Base-by-base conservation (phyloP, 2,888 invertebrate genomes). In the Xestia c-nigrum region DNA sequence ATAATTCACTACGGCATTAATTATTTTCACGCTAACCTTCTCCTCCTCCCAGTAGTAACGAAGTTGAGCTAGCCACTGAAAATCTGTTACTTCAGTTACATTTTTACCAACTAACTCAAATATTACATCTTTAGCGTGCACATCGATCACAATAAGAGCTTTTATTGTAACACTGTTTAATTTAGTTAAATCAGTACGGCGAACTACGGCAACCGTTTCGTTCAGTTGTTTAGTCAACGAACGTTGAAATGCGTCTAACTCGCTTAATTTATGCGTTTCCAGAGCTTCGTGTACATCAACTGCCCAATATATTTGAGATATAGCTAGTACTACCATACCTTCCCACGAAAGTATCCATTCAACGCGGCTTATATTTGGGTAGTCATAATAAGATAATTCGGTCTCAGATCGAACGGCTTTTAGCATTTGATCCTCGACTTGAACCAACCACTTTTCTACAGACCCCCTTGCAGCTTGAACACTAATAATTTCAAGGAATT, bases 231-330 rank as follows among this genome's bases (percentile, higher is more conserved):
- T 94, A 47, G 94, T 97, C 50, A 98, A 94, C 72, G 93, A 94
- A 38, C 94, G 91, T 83, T 97, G 96, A 89, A 98, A 98, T 7
- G 96, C 94, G 70, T 96, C 91, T 77, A 98, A 94, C 40, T 97
- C 97, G 79, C 95, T 95, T 50, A 97, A 90, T 79, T 97, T 97
- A 73, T 97, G 97, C 38, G 97, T 96, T 87, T 96, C 95, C 57
- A 99, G 95, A 70, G 97, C 97, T 88, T 97, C 97, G 86, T 98
- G 98, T 4, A 98, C 98, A 90, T 98, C 98, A 4, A 97, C 94
- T 5, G 98, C 98, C 99, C 99, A 99, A 92, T 98, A 98, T 85
- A 98, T 98, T 96, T 98, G 98, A 3, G 98, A 97, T 74, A 98
- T 97, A 86, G 98, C 98, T 67, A 98, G 94, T 0, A 98, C 98